Base-by-base conservation (phyloP, 2,888 invertebrate genomes). In the Monochamus alternatus region DNA sequence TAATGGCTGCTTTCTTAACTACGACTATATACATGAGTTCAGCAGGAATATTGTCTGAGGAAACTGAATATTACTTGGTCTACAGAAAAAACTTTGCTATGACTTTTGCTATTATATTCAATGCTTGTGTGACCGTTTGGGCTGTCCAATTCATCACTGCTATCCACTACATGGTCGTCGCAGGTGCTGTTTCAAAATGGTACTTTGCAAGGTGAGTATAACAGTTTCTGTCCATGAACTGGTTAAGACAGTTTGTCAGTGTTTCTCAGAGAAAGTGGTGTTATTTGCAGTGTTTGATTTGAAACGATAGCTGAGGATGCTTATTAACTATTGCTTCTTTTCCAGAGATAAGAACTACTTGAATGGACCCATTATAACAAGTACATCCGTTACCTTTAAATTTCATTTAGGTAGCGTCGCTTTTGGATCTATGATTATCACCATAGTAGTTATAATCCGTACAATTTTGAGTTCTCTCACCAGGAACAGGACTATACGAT, bases 161-260 rank as follows among this genome's bases (percentile, higher is more conserved):
- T 55, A 92, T 92, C 80, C 92, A 93, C 82, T 92, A 93, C 83
- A 90, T 93, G 88, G 90, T 92, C 22, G 90, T 93, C 60, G 92
- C 92, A 58, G 91, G 92, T 4, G 89, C 92, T n/a, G 92, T 93
- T 4, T 90, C 92, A 0, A 89, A 89, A 9, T 93, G 93, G 93
- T 93, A 92, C 84, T 93, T 93, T 84, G 88, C 91, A 9, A 91
- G 91, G 93, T 92, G 84, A 81, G 80, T 77, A 31, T 52, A n/a
- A n/a, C n/a, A 10, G 14, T 64, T 12, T 10, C 32, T 52, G 30
- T 22, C 22, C 22, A 22, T 22, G 22, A 22, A 22, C 22, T 22
- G 22, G 22, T 22, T 22, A 22, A 22, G 22, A 22, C 1, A 22
- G 22, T 22, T 22, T 22, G 22, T 22, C 22, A 22, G 1, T 22